phyloP scores from a whole-genome alignment of 1,140 invertebrate genomes.

The Andrena cerasifolii region DNA sequence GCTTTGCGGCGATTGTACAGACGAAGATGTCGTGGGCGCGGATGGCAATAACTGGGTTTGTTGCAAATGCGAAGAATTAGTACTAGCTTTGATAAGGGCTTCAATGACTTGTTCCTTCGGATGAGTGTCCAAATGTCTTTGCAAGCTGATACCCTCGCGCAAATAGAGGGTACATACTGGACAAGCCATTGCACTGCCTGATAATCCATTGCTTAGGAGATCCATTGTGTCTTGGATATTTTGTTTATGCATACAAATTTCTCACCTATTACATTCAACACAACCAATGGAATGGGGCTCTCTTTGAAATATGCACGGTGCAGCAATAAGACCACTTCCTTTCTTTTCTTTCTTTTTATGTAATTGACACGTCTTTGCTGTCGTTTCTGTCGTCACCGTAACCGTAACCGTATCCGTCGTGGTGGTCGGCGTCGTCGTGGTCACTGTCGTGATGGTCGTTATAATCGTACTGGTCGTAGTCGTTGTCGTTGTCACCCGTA shows the following conservation, averaged over 20 bases:
- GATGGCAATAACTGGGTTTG: constrained; percentile 47
- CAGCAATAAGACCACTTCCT: constrained; percentile 13
- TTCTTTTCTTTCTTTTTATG: too few relatives aligned
- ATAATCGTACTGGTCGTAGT: constrained; percentile 46
- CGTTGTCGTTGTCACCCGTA: constrained; percentile 42
- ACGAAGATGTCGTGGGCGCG: constrained; percentile 44
- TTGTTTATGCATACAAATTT: constrained; percentile 22
- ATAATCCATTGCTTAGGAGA: constrained; percentile 47
- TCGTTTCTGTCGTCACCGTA: constrained; percentile 16
- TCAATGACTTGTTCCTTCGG: constrained; percentile 93
- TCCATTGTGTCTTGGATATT: constrained; percentile 60
- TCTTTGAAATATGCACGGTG: constrained; percentile 30
- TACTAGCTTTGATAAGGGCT: constrained; percentile 85
- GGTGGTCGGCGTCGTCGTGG: constrained; percentile 15
- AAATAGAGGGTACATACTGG: constrained; percentile 92
- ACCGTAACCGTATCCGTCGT: not conserved
- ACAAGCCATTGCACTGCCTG: constrained; percentile 82
- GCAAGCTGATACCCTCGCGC: constrained; percentile 90
- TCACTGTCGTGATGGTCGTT: constrained; percentile 46
- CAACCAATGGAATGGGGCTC: constrained; percentile 1
- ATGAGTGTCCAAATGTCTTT: constrained; percentile 91
- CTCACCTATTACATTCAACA: constrained; percentile 25
- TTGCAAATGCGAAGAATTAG: constrained; percentile 33
- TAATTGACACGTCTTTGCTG: constrained; percentile 34
- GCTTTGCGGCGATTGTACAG: constrained; percentile 55